These are phyloP conservation scores for Catagonus wagneri DNA, from an alignment of 2,113 vertebrate species.

Conservation along the genomic window DNA sequence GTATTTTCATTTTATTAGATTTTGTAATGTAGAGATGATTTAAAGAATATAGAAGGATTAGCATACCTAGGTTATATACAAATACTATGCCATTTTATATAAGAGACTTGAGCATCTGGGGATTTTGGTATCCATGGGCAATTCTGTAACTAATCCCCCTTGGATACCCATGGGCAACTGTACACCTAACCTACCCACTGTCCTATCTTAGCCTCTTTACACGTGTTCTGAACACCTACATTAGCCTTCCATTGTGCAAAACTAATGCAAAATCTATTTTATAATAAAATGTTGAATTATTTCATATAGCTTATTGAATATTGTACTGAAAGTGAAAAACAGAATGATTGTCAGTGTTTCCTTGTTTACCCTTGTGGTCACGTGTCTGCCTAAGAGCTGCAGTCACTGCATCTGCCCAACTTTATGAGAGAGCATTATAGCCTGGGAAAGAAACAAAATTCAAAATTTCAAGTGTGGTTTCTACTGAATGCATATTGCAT, in stretches of 20 bases:
- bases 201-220: background rate
- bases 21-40: background rate
- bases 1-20: background rate
- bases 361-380: background rate
- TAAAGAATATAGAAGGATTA: background rate
- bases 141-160: background rate
- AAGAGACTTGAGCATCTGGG: background rate
- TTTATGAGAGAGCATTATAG: background rate
- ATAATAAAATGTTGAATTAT: background rate
- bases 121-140: background rate
- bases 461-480: background rate
- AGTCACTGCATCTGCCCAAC: background rate
- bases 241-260: background rate
- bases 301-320: background rate
- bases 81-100: background rate
- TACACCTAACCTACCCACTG: background rate
- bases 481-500: background rate
- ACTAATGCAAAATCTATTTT: background rate
- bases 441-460: background rate
- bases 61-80: background rate
- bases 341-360: background rate
- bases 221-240: background rate
- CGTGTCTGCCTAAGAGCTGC: rapidly evolving
- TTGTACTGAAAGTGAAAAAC: background rate
- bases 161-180: background rate